Percentiles rank a stretch among this genome's conserved stretches.
These are phyloP conservation scores for Xenus cinereus DNA, from an alignment of 2,113 vertebrate species.

Conservation along the genomic window DNA sequence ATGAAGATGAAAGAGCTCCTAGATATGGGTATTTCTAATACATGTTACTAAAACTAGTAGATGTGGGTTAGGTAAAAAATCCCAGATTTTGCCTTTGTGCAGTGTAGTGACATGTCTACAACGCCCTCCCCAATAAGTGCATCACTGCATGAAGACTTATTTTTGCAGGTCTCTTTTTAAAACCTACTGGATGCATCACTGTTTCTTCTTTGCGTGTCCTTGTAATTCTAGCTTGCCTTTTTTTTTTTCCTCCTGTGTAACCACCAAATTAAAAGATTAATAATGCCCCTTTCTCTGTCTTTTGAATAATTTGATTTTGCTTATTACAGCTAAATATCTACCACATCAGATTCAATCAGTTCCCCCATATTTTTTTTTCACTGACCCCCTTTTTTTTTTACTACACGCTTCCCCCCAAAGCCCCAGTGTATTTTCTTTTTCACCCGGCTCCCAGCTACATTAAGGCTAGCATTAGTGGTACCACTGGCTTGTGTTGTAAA, in stretches of 20 bases:
- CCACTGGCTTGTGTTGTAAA: constrained; percentile 56
- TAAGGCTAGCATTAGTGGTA: constrained; percentile 72
- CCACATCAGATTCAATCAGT: background rate
- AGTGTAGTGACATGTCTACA: background rate
- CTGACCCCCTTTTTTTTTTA: background rate
- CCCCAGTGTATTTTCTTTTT: constrained; percentile 19
- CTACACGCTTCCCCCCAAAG: constrained; percentile 6
- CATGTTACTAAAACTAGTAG: background rate
- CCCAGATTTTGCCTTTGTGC: constrained; percentile 13
- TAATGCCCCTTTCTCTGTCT: background rate
- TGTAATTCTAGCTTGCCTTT: background rate
- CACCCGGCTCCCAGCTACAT: constrained; percentile 4
- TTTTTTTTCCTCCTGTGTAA: background rate
- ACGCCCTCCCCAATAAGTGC: fast-evolving
- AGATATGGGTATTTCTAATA: background rate
- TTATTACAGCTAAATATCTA: background rate
- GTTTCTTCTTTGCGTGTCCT: background rate
- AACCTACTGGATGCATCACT: background rate
- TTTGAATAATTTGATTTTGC: background rate
- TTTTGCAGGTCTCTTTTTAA: background rate
- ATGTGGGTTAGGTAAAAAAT: background rate
- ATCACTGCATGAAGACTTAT: background rate
- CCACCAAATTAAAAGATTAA: background rate
- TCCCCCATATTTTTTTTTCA: background rate
- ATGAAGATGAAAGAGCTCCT: background rate